These are phyloP conservation scores for Montipora cactus DNA, from an alignment of 64 coral and sea anemone species.

Conservation along the genomic window DNA sequence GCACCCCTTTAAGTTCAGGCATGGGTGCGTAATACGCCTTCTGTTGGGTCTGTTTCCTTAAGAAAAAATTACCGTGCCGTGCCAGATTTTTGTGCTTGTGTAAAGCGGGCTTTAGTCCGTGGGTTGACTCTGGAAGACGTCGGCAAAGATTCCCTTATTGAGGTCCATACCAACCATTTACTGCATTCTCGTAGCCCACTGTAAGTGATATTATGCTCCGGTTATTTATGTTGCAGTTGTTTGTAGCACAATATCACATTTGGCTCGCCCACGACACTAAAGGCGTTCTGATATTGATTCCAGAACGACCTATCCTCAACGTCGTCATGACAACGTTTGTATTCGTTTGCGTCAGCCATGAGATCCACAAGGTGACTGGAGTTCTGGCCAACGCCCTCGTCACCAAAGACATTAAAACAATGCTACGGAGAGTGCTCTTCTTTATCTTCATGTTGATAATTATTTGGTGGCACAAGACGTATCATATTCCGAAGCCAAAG, in stretches of 20 bases:
- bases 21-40: too few species aligned
- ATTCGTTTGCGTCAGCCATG: conserved; percentile 93
- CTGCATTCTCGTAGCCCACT: too few species aligned
- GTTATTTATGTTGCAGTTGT: conserved; percentile 74
- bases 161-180: too few species aligned
- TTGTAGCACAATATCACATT: conserved; percentile 98
- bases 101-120: too few species aligned
- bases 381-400: conserved; percentile 85
- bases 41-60: too few species aligned
- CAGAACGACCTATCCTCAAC: conserved; percentile 82
- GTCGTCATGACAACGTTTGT: conserved; percentile 87
- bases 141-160: too few species aligned
- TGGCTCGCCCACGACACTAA: conserved; percentile 95
- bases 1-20: too few species aligned
- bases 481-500: conserved; percentile 73
- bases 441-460: conserved; percentile 95
- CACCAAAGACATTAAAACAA: conserved; percentile 83
- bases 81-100: too few species aligned
- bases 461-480: conserved; percentile 99
- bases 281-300: conserved; percentile 90
- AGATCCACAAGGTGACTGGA: conserved; percentile 85
- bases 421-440: conserved; percentile 86
- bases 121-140: too few species aligned
- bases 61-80: too few species aligned
- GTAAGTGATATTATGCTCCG: not conserved